Evolutionary conservation across 2,113 vertebrate species (phyloP).

Genomic region (Lontra canadensis): DNA sequence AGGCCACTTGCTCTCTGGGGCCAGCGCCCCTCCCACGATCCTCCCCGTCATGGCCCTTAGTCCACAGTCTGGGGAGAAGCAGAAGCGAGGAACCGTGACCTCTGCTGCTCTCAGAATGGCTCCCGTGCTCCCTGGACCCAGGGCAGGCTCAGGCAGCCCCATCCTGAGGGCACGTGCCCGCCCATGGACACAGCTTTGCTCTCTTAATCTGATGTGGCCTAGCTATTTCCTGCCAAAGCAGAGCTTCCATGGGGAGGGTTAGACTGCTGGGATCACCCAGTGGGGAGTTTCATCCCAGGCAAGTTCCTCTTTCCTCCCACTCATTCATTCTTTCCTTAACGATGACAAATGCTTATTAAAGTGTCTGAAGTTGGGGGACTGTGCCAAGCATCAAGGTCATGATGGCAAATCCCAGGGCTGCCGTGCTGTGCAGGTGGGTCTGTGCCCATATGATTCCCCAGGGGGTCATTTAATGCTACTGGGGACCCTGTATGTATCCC

Average conservation of each 20-base stretch:
- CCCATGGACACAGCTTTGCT: not conserved
- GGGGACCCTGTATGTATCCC: not conserved
- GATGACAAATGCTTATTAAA: not conserved
- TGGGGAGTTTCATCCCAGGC: not conserved
- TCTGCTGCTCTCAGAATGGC: not conserved
- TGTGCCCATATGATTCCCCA: not conserved
- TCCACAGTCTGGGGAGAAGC: slow-evolving; percentile 88
- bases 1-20: slow-evolving; percentile 89
- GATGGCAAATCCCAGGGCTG: too few relatives aligned
- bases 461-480: not conserved
- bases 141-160: not conserved
- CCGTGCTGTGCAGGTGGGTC: not conserved
- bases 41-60: slow-evolving; percentile 82
- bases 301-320: not conserved
- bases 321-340: not conserved
- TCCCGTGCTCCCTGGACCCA: not conserved
- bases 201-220: not conserved
- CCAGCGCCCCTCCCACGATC: slow-evolving; percentile 90
- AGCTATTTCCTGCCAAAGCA: not conserved
- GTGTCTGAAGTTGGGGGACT: not conserved
- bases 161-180: not conserved
- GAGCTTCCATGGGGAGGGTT: not conserved
- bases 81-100: not conserved
- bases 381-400: too few relatives aligned
- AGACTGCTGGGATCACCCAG: not conserved